Evolutionary conservation across 2,797 vertebrate genomes (phyloP).

Genomic region (Prunella strophiata): DNA sequence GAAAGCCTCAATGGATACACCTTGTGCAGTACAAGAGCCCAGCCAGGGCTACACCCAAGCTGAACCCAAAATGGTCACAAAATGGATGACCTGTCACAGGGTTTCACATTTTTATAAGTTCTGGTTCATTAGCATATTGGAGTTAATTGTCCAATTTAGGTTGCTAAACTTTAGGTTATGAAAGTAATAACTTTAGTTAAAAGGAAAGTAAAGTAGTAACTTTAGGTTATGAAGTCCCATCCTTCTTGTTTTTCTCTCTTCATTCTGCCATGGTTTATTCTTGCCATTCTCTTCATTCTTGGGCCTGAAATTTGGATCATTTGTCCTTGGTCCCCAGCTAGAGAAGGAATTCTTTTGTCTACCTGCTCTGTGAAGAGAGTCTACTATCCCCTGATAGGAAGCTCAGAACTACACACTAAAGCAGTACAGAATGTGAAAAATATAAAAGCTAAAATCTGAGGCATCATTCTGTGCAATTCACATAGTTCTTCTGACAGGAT

Average conservation of each 20-base stretch:
- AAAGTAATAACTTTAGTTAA: neutral
- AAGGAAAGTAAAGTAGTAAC: neutral
- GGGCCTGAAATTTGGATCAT: neutral
- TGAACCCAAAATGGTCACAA: neutral
- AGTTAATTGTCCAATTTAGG: neutral
- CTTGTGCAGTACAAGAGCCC: neutral
- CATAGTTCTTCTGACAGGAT: neutral
- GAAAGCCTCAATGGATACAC: neutral
- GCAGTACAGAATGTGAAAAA: neutral
- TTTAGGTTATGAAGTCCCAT: neutral
- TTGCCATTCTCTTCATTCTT: no score
- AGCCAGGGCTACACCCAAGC: neutral
- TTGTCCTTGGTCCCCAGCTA: neutral
- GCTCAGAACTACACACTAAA: neutral
- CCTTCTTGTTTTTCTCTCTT: neutral
- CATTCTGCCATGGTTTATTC: neutral
- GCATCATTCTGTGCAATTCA: neutral
- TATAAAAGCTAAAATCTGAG: neutral
- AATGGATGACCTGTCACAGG: fast-evolving
- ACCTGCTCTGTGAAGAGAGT: neutral
- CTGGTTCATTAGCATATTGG: neutral
- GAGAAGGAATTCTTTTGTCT: neutral
- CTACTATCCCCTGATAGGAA: neutral
- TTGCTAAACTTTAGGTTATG: neutral
- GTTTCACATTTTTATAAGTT: neutral